Evolutionary conservation across 2,888 invertebrate genomes (phyloP).

Genomic region (Leptopilina drosophilae): DNA sequence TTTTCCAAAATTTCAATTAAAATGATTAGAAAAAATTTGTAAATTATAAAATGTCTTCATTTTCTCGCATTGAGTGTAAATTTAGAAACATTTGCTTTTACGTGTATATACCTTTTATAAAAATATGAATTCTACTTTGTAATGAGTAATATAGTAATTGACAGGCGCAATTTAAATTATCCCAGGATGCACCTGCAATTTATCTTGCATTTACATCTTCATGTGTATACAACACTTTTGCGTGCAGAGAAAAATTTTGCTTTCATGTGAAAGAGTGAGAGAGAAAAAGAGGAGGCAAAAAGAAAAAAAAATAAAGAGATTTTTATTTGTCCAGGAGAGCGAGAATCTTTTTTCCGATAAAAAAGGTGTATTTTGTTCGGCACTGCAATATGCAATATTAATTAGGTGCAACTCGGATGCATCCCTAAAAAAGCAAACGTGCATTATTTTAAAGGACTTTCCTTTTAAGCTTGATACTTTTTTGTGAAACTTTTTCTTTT

Average conservation of each 20-base stretch:
- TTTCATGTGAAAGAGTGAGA: no score
- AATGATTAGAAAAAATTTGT: no score
- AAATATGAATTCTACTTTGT: neutral
- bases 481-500: no score
- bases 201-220: slow-evolving; percentile 17
- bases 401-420: neutral
- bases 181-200: slow-evolving; percentile 22
- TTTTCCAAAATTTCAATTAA: no score
- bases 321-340: slow-evolving; percentile 1
- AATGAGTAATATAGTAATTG: slow-evolving; percentile 12
- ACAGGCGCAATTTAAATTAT: neutral
- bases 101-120: neutral
- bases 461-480: no score
- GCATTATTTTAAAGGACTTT: no score
- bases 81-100: no score
- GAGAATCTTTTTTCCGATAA: slow-evolving; percentile 7
- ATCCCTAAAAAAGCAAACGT: no score
- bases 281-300: neutral
- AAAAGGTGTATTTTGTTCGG: neutral
- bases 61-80: neutral
- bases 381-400: neutral
- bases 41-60: no score
- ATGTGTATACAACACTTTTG: neutral
- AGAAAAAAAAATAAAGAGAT: neutral
- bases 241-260: neutral